Evolutionary conservation across 2,113 vertebrate species (phyloP).

Genomic region (Quiscalus mexicanus): DNA sequence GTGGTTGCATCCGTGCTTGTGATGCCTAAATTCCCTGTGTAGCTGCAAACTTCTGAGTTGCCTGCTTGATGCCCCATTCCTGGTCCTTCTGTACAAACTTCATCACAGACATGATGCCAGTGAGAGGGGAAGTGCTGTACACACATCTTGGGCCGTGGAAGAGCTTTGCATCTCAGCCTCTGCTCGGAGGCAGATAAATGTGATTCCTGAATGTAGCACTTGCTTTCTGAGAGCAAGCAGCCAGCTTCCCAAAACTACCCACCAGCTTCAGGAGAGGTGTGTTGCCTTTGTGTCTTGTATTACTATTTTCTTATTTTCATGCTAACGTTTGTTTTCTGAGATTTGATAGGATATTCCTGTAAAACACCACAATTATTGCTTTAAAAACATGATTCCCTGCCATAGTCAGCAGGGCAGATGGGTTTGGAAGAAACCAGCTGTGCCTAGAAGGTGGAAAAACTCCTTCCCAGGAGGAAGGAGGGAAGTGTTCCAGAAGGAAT

Average conservation of each 20-base stretch:
- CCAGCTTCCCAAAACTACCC: background rate
- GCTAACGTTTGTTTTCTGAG: background rate
- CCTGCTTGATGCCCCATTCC: background rate
- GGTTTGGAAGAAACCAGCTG: background rate
- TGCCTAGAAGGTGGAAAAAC: background rate
- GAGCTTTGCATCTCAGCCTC: background rate
- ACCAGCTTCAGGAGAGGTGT: background rate
- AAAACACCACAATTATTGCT: background rate
- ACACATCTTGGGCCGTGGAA: fast-evolving
- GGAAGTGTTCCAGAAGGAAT: background rate
- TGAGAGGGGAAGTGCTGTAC: background rate
- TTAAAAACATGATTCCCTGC: background rate
- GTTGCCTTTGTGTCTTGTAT: background rate
- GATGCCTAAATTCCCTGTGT: background rate
- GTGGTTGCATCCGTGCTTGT: background rate
- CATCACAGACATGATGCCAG: background rate
- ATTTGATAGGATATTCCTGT: background rate
- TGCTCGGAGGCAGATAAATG: background rate
- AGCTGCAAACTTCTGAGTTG: background rate
- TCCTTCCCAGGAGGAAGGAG: background rate
- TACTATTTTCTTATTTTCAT: background rate
- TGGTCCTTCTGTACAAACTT: background rate
- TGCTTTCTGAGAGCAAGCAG: background rate
- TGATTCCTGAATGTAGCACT: fast-evolving
- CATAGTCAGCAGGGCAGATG: background rate